Percentiles rank a stretch among this genome's conserved stretches.
Evolutionary conservation across 2,888 invertebrate genomes (phyloP).

Genomic region (Campoplex nolae): DNA sequence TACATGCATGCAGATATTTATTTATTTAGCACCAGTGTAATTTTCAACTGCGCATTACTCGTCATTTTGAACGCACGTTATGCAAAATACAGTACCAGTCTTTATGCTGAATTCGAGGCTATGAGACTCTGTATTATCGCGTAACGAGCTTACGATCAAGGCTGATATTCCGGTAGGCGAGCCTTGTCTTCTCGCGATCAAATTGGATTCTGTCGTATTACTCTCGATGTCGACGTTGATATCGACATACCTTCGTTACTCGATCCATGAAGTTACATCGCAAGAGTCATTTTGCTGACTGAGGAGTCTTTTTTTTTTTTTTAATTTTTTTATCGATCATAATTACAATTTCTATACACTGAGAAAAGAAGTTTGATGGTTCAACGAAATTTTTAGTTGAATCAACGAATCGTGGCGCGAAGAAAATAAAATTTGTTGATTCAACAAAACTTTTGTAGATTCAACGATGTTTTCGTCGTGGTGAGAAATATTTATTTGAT

Average conservation of each 20-base stretch:
- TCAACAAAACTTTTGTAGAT: too few relatives aligned
- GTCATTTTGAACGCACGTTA: neutral
- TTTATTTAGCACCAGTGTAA: neutral
- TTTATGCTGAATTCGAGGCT: constrained; percentile 60
- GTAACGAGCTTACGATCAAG: constrained; percentile 72
- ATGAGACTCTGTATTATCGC: constrained; percentile 58
- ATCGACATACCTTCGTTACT: neutral
- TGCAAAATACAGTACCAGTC: constrained; percentile 56
- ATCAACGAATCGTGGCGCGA: too few relatives aligned
- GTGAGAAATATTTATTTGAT: too few relatives aligned
- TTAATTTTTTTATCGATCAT: neutral
- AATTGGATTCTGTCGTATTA: constrained; percentile 42
- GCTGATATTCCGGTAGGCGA: constrained; percentile 69
- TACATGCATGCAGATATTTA: neutral
- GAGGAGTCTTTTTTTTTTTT: neutral
- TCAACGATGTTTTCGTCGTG: too few relatives aligned
- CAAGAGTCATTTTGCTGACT: neutral
- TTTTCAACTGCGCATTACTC: neutral
- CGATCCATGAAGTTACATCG: neutral
- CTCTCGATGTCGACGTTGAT: neutral
- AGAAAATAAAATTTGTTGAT: too few relatives aligned
- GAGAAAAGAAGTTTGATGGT: too few relatives aligned
- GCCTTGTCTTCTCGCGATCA: constrained; percentile 48
- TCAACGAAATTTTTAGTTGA: too few relatives aligned
- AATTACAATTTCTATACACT: neutral